Conservation (phyloP, 2,113 vertebrate genomes). For the Leucosticte australis region DNA sequence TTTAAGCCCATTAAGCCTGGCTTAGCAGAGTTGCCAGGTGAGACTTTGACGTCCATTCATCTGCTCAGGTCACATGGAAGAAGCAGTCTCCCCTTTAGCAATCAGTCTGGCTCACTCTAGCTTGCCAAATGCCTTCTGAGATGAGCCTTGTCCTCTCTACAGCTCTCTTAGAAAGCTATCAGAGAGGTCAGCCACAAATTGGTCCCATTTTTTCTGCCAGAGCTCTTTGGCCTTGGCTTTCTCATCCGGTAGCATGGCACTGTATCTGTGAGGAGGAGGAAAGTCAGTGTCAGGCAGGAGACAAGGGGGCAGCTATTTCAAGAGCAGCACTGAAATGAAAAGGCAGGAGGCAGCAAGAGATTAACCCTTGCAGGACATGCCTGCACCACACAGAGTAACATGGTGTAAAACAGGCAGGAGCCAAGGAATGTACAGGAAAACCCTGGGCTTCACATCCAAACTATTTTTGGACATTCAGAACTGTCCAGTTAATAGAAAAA, state of each 20-base stretch:
- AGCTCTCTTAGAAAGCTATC: background rate
- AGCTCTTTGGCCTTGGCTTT: slow-evolving; percentile 68
- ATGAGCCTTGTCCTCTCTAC: background rate
- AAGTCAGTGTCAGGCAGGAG: background rate
- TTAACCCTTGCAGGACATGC: slow-evolving; percentile 12
- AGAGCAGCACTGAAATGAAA: background rate
- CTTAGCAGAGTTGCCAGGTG: background rate
- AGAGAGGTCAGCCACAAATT: slow-evolving; percentile 77
- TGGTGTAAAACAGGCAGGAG: background rate
- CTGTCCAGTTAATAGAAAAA: background rate
- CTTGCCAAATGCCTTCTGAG: background rate
- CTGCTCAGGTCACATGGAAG: background rate
- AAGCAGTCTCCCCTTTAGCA: background rate
- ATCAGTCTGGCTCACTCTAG: background rate
- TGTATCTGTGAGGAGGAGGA: slow-evolving; percentile 77
- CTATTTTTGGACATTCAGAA: background rate
- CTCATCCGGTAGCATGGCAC: slow-evolving; percentile 68
- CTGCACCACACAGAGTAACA: background rate
- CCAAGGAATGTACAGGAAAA: background rate
- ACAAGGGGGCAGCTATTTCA: background rate
- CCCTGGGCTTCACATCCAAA: background rate
- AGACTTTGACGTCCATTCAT: background rate
- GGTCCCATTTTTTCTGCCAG: slow-evolving; percentile 85
- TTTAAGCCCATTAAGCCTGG: background rate
- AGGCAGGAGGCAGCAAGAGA: background rate